phyloP scores from a whole-genome alignment of 2,113 vertebrate genomes.

The Charadrius vociferus region DNA sequence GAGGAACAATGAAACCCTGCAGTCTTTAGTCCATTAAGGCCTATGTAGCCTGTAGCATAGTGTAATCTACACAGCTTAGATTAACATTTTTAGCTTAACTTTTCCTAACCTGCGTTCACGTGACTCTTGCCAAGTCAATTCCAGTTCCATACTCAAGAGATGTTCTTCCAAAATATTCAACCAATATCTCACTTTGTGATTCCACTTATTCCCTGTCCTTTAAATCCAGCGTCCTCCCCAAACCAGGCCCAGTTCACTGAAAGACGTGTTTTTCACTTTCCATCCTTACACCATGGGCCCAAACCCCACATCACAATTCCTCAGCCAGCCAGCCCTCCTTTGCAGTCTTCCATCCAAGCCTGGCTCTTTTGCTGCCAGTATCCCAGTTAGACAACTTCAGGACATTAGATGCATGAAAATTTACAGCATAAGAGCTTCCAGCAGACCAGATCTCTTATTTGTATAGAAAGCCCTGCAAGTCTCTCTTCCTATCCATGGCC shows the following conservation, averaged over 20 bases:
- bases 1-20: neutral
- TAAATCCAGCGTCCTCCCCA: neutral
- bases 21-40: neutral
- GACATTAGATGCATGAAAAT: neutral
- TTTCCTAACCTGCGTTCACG: neutral
- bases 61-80: neutral
- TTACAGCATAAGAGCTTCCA: neutral
- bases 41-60: neutral
- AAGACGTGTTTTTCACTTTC: neutral
- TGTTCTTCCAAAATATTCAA: neutral
- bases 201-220: neutral
- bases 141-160: neutral
- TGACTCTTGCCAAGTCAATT: neutral
- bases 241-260: neutral
- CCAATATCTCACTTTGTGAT: neutral
- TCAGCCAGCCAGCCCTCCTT: neutral
- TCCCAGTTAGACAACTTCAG: neutral
- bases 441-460: neutral
- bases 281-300: neutral
- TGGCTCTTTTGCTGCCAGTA: neutral
- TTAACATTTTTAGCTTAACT: neutral
- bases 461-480: neutral
- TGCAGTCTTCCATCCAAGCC: neutral
- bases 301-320: neutral
- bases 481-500: neutral